Conservation (phyloP, 35 echinoderm and acorn worm species). For the Acanthaster planci region DNA sequence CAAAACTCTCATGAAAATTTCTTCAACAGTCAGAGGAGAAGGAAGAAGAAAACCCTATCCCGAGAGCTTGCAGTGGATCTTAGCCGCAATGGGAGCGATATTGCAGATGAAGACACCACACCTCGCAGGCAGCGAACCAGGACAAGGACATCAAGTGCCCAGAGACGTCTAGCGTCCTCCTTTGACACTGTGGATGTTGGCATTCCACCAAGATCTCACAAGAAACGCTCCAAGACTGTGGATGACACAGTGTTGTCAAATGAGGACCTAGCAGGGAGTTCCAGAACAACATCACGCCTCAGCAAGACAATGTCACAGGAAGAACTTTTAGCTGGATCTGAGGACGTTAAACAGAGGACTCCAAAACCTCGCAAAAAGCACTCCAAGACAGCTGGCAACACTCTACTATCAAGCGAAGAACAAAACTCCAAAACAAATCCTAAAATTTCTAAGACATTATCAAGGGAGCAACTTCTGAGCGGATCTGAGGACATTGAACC, state of each 20-base stretch:
- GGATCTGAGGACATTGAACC: conserved; percentile 30
- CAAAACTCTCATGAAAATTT: background rate
- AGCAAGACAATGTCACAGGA: conserved; percentile 18
- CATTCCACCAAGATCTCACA: background rate
- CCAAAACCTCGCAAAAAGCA: background rate
- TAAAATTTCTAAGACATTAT: background rate
- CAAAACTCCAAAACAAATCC: background rate
- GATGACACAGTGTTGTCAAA: background rate
- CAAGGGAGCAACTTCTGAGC: conserved; percentile 26
- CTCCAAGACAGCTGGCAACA: conserved; percentile 1
- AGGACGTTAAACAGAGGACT: conserved; percentile 30
- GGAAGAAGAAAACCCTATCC: conserved; percentile 48
- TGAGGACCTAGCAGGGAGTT: background rate
- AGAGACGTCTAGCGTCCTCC: background rate
- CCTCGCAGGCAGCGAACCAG: background rate
- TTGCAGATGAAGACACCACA: conserved; percentile 34
- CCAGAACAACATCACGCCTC: background rate
- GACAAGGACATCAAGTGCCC: conserved; percentile 31
- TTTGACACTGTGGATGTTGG: background rate
- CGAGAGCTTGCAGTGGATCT: conserved; percentile 1
- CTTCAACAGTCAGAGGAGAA: conserved; percentile 19
- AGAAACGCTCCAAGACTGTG: conserved; percentile 7
- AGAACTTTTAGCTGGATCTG: conserved; percentile 8
- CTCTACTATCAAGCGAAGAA: background rate
- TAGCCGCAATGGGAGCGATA: background rate